Evolutionary conservation across 2,797 vertebrate genomes (phyloP), one percentile per base, ranked within the genome.

Genomic region (Ispidina lecontei): DNA sequence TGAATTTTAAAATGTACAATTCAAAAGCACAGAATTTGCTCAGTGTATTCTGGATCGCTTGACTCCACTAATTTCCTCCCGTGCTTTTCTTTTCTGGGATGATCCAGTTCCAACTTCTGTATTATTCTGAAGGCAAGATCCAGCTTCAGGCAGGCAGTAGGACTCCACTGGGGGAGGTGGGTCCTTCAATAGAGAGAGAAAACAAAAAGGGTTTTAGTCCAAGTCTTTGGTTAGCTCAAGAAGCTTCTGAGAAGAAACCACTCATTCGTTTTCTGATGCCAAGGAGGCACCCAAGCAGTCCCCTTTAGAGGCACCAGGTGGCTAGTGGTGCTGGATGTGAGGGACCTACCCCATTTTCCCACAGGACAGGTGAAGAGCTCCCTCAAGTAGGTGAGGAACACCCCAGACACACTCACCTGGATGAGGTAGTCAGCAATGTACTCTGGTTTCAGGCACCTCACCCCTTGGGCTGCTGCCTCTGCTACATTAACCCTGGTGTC

Each of bases 381-480:
- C 9, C 51, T 25, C 25, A 15, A 51, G 26, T 51, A 20, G 52
- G 52, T n/a, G 29, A 54, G 29, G 18, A 54, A 20, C 51, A 28
- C 28, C 28, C 51, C 28, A 29, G 28, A 29, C 25, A 37, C 12
- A 10, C 97, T 60, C 85, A 99, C 99, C 98, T 99, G 98, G 98
- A 98, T 98, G 69, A 99, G 98, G 90, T 99, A 99, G 96, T 99
- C 99, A 15, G 99, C 99, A 1, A 99, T 99, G 95, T 98, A 99
- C 84, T 99, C 99, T 0, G 99, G 99, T 89, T 98, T 99, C 82
- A 99, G 95, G 95, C 99, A 99, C 51, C 94, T 97, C 59, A 99
- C 98, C 29, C 98, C 98, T 5, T 98, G 98, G 35, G 98, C 94
- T 25, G 97, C 89, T 0, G 99, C 99, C 51, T 99, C 98, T 3